Conservation (phyloP, 2,888 invertebrate species). For the Anticlea derivata region DNA sequence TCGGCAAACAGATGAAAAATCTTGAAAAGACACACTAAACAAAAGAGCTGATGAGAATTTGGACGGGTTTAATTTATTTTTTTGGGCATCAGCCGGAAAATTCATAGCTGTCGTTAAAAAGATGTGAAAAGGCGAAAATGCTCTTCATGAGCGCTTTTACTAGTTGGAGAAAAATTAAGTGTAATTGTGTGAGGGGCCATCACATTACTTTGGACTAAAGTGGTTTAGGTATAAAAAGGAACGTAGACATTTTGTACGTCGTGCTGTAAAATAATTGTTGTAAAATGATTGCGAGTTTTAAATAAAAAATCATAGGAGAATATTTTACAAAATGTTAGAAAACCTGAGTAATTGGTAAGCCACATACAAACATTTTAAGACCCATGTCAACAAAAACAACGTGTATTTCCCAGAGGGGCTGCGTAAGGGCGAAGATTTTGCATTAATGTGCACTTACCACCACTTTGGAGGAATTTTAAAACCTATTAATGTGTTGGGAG, state of each 20-base stretch:
- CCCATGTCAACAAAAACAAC: slow-evolving; percentile 26
- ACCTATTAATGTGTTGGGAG: slow-evolving; percentile 66
- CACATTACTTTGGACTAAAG: slow-evolving; percentile 7
- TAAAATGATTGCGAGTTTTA: too few relatives aligned
- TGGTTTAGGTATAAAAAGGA: background rate
- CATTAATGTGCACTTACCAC: slow-evolving; percentile 44
- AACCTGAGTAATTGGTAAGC: background rate
- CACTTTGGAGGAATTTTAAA: slow-evolving; percentile 55
- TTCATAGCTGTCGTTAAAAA: slow-evolving; percentile 36
- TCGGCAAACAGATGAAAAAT: slow-evolving; percentile 26
- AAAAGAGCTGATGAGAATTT: slow-evolving; percentile 35
- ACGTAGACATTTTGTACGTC: too few relatives aligned
- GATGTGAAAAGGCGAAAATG: slow-evolving; percentile 33
- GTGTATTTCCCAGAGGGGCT: slow-evolving; percentile 26
- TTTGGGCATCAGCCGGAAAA: slow-evolving; percentile 34
- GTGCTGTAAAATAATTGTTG: too few relatives aligned
- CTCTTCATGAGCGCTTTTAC: slow-evolving; percentile 24
- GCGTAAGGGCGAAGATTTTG: slow-evolving; percentile 36
- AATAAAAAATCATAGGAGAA: too few relatives aligned
- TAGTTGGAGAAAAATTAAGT: slow-evolving; percentile 29
- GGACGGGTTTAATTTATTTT: slow-evolving; percentile 37
- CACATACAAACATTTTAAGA: slow-evolving; percentile 12
- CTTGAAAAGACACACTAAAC: slow-evolving; percentile 30
- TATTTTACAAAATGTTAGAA: too few relatives aligned
- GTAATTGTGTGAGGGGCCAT: slow-evolving; percentile 24